Evolutionary conservation across 1,140 invertebrate species (phyloP).

Genomic region (Eurytemora carolleeae): DNA sequence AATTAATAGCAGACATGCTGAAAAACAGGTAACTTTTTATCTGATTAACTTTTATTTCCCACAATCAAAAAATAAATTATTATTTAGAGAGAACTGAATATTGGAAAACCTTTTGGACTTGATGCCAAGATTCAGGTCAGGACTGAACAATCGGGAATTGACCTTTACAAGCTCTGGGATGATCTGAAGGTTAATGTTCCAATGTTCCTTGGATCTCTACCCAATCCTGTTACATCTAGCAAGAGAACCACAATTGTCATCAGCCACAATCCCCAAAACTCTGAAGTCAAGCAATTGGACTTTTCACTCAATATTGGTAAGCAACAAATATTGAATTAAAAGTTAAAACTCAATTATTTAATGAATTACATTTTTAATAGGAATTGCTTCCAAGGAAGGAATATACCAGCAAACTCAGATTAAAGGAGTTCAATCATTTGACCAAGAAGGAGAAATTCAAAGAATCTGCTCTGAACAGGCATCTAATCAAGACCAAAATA

Average conservation of each 20-base stretch:
- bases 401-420: too few species aligned
- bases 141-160: neutral
- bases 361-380: too few species aligned
- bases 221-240: neutral
- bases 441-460: neutral
- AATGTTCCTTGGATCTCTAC: neutral
- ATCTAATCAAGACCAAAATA: too few species aligned
- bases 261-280: neutral
- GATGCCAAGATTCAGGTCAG: neutral
- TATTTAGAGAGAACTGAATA: neutral
- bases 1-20: too few species aligned
- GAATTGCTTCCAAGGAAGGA: too few species aligned
- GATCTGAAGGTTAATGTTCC: neutral
- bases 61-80: neutral
- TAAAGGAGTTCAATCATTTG: too few species aligned
- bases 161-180: neutral
- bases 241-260: neutral
- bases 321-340: too few species aligned
- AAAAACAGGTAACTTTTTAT: too few species aligned
- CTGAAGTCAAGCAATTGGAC: neutral
- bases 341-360: too few species aligned
- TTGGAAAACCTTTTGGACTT: neutral
- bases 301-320: neutral
- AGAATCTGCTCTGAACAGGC: neutral
- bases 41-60: neutral